Evolutionary conservation across 1,140 invertebrate species (phyloP), one percentile per base, ranked within the genome.

Genomic region (Lordiphosa collinella): DNA sequence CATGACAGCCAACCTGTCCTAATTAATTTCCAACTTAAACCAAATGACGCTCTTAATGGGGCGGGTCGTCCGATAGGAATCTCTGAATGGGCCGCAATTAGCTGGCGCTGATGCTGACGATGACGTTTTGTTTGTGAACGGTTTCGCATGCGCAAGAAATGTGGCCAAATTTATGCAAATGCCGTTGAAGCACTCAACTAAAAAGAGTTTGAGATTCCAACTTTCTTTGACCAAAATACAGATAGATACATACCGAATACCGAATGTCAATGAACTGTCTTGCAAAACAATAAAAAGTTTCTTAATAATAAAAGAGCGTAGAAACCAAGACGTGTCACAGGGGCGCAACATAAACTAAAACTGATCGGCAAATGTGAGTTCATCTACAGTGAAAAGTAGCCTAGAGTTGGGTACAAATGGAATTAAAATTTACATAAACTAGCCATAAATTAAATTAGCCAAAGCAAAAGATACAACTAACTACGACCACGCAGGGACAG

Each of bases 391-490:
- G 25, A 47, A 35, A 9, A 35, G 31, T 12, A 25, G 10, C 29
- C 13, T 11, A 50, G 25, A 48, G 16, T 22, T 38, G 12, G 37
- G 48, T 12, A 56, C 12, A 54, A 85, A 65, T 79, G 68, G 72
- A 61, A 84, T 78, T 55, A 58, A 63, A 62, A 84, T 84, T 84
- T 70, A 86, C 78, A 85, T 85, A 85, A 85, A 85, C 61, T 72
- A 52, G 40, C 74, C 65, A 85, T 85, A 86, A 85, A 85, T 85
- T 79, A 78, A 86, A 85, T 79, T 74, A 85, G 74, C 52, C 65
- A 70, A 57, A 54, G 48, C 50, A 37, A 13, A 14, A 48, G 36
- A 49, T 43, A 56, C 67, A 55, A 64, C 64, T 64, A 67, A 65
- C 60, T 61, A 64, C 61, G 18, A 49, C 60, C 61, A 37, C 47